Evolutionary conservation across 2,888 invertebrate species (phyloP).

Genomic region (Chydorus sphaericus): DNA sequence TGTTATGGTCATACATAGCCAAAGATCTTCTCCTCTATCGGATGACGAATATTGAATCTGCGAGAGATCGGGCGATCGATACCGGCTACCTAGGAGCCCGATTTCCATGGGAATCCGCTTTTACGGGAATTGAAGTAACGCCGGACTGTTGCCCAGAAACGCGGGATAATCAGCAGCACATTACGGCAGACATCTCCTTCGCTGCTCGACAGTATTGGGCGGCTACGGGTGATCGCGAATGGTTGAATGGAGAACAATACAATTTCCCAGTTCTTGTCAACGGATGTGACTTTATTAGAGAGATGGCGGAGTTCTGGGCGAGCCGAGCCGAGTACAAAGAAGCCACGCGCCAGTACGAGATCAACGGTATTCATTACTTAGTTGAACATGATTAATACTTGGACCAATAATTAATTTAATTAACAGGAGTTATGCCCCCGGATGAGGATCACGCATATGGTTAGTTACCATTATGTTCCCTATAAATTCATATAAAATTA

Average conservation of each 20-base stretch:
- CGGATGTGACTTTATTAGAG: slow-evolving; percentile 20
- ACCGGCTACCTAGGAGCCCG: slow-evolving; percentile 19
- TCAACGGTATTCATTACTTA: slow-evolving; percentile 18
- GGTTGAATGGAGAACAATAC: slow-evolving; percentile 18
- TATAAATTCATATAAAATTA: no score
- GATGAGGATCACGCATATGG: slow-evolving; percentile 25
- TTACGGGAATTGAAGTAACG: slow-evolving; percentile 22
- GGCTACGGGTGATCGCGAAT: slow-evolving; percentile 19
- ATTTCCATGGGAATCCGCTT: slow-evolving; percentile 23
- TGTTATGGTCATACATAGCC: slow-evolving; percentile 21
- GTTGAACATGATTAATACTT: not conserved
- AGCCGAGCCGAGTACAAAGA: slow-evolving; percentile 18
- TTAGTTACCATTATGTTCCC: not conserved
- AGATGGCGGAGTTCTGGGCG: slow-evolving; percentile 23
- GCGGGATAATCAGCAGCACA: slow-evolving; percentile 20
- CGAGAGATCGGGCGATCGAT: slow-evolving; percentile 19
- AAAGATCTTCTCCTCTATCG: slow-evolving; percentile 22
- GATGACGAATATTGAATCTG: slow-evolving; percentile 18
- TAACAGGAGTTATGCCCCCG: slow-evolving; percentile 26
- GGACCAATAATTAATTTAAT: not conserved
- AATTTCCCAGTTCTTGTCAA: slow-evolving; percentile 15
- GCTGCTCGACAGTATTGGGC: slow-evolving; percentile 22
- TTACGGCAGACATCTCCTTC: slow-evolving; percentile 22
- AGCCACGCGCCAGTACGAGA: slow-evolving; percentile 18
- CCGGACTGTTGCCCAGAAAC: slow-evolving; percentile 23